Percentiles rank a stretch among this genome's conserved stretches.
Conservation (phyloP, 64 coral and sea anemone species). For the Stichodactyla mertensii region DNA sequence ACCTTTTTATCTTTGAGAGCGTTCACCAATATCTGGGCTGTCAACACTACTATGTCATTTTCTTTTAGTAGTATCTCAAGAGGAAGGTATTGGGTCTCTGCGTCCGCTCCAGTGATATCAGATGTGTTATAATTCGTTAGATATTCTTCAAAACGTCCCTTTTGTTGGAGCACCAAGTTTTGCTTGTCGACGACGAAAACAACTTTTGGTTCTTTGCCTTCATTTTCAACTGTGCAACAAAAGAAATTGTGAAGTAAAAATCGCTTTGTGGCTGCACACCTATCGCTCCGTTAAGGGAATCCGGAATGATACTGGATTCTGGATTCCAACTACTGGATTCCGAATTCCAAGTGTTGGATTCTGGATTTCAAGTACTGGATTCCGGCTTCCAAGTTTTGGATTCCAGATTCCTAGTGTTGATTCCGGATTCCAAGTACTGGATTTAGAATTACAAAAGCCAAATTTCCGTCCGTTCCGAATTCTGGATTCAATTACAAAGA, state of each 20-base stretch:
- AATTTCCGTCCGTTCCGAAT: too few species aligned
- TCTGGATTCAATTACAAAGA: too few species aligned
- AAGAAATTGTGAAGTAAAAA: not conserved
- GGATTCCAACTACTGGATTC: too few species aligned
- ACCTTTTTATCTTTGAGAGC: slow-evolving; percentile 37
- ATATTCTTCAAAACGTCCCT: slow-evolving; percentile 67
- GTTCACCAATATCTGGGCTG: slow-evolving; percentile 74
- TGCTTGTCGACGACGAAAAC: slow-evolving; percentile 71
- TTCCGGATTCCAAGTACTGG: too few species aligned
- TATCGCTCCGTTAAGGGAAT: too few species aligned
- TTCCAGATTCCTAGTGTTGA: too few species aligned
- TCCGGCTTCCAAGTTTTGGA: too few species aligned
- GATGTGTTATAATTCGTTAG: slow-evolving; percentile 50
- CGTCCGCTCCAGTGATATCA: slow-evolving; percentile 63
- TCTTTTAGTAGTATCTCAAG: slow-evolving; percentile 28
- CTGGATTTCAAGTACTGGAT: too few species aligned
- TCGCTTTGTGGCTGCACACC: too few species aligned
- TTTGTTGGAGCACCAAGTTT: slow-evolving; percentile 72
- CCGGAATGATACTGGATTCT: too few species aligned
- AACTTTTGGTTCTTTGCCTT: slow-evolving; percentile 24
- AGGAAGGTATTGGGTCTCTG: slow-evolving; percentile 32
- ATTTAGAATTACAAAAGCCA: too few species aligned
- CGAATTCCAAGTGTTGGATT: too few species aligned
- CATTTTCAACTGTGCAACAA: not conserved
- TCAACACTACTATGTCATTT: slow-evolving; percentile 64